phyloP scores from a whole-genome alignment of 2,797 vertebrate species.

The Pantherophis vulpinus region DNA sequence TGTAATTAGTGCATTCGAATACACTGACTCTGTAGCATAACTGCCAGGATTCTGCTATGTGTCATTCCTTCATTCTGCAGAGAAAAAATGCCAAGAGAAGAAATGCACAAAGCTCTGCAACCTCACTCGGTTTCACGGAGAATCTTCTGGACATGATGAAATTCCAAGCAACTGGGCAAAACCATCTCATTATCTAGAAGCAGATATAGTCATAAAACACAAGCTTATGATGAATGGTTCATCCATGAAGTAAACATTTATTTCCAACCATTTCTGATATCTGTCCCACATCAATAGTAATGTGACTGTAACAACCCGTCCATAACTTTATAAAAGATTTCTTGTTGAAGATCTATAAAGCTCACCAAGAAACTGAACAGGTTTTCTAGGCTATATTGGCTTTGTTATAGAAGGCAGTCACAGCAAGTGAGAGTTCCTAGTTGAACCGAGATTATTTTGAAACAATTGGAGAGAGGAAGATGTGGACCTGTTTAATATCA shows the following conservation, averaged over 20 bases:
- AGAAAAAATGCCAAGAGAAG: neutral
- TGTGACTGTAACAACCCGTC: neutral
- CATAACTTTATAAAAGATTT: neutral
- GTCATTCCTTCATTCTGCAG: neutral
- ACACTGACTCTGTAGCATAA: no score
- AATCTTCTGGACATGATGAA: neutral
- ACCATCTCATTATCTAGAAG: neutral
- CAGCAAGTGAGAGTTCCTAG: neutral
- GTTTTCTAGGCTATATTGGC: neutral
- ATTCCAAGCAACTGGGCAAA: neutral
- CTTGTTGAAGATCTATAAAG: neutral
- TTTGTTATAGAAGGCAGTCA: neutral
- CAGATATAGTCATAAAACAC: neutral
- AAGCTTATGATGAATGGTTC: neutral
- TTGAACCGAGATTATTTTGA: neutral
- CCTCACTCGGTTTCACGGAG: neutral
- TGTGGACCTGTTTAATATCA: neutral
- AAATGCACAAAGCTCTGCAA: neutral
- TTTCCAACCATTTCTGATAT: neutral
- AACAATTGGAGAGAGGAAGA: neutral
- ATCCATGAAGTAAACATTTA: neutral
- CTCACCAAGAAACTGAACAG: neutral
- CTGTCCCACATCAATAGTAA: neutral
- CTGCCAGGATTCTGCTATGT: neutral
- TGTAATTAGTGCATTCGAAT: neutral